Evolutionary conservation across 1,140 invertebrate species (phyloP), one percentile per base, ranked within the genome.

Genomic region (Tetragnatha versicolor): DNA sequence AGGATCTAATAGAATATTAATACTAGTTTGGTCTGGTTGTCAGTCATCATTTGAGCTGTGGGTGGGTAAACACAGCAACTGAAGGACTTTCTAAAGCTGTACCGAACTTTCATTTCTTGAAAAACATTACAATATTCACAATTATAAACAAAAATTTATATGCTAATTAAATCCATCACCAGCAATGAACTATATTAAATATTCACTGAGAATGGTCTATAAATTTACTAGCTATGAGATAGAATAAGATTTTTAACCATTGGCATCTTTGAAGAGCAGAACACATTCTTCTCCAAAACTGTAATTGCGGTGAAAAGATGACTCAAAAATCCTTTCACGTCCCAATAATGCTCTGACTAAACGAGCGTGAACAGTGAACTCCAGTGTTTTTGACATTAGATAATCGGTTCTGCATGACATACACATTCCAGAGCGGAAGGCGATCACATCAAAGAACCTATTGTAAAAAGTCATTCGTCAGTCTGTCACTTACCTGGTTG

Each of bases 401-500:
- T 39, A 77, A 77, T 77, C 73, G 42, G 73, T 77, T 77, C 73
- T 77, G 73, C 60, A 65, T 77, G 73, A 73, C 53, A 58, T 29
- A 55, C 61, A 55, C 58, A 73, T 65, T 39, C 31, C 47, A 22
- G 61, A 63, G 31, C 35, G 20, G 53, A 55, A 73, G 70, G 70
- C 53, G 70, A 53, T 69, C 33, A 69, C 66, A 69, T 66, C 17
- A 66, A 66, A 49, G 42, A 27, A 12, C 22, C 42, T 25, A 12
- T 17, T n/a, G 33, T 17, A 2, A 14, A 39, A n/a, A 63, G n/a
- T 66, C 39, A 31, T 12, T 69, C 10, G 58, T 37, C 2, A 22
- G 55, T 53, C 45, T 35, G 22, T 55, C 45, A 77, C 35, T 75
- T 75, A 82, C 82, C 53, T 83, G 82, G 45, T 51, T 63, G 49